Evolutionary conservation across 2,888 invertebrate genomes (phyloP), one percentile per base, ranked within the genome.

Genomic region (Camponotus fellah): DNA sequence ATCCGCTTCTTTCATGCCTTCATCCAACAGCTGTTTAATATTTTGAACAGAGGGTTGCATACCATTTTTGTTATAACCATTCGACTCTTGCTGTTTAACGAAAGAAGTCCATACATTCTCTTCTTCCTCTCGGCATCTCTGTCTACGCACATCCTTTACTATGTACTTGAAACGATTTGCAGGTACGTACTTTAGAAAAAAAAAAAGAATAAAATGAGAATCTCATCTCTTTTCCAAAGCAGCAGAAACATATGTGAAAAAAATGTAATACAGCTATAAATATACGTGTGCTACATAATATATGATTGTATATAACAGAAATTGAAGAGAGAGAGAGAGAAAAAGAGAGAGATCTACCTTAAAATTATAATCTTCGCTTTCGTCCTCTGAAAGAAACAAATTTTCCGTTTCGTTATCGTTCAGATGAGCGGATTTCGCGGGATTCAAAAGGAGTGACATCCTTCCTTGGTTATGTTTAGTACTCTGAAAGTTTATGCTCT

Each of bases 341-440:
- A n/a, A 26, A 26, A 26, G 26, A 26, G 26, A 26, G 26, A 26
- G 12, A 40, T 72, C 92, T 95, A 97, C 97, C 96, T 97, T 96
- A 93, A 96, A 97, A 91, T 96, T 96, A 91, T 96, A 97, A 81
- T 95, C 94, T 58, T 97, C 96, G 79, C 96, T 96, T 46, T 95
- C 92, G 34, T 95, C 92, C 75, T 96, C 92, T 32, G 89, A 85
- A 65, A 90, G 74, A 17, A 89, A 88, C 21, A 90, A 75, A 81
- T 91, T 85, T 82, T 91, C 90, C 49, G 86, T 91, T 40, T 91
- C 82, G 83, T 89, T 91, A 77, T 93, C 89, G 40, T 84, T 92
- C 64, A 90, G 82, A 83, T 91, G 91, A 69, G 86, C 84, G 14
- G 86, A 80, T 85, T 87, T 87, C 66, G 82, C 49, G 26, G 66